Evolutionary conservation across 2,113 vertebrate species (phyloP).

Genomic region (Paraplagusia blochii): DNA sequence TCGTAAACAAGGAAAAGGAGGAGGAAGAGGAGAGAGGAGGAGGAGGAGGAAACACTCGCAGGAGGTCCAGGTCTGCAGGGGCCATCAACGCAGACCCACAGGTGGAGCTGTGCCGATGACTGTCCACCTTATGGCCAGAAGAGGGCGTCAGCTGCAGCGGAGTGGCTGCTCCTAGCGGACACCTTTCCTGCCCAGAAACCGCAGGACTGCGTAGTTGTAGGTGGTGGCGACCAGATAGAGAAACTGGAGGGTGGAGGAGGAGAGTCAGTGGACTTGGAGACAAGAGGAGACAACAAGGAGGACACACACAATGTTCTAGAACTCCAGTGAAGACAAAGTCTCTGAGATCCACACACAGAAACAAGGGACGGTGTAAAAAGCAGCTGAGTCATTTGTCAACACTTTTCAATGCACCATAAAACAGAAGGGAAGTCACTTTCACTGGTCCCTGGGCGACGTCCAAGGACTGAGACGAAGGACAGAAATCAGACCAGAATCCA

Average conservation of each 20-base stretch:
- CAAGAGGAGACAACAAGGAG: too few species aligned
- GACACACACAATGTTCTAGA: too few species aligned
- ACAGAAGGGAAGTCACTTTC: neutral
- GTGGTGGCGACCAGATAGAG: conserved; percentile 90
- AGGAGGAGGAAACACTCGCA: conserved; percentile 31
- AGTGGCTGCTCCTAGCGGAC: conserved; percentile 77
- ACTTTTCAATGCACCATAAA: neutral
- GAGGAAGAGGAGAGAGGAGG: conserved; percentile 4
- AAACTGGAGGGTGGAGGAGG: conserved; percentile 73
- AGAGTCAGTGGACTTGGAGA: neutral
- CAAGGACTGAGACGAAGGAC: neutral
- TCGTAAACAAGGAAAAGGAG: conserved; percentile 29
- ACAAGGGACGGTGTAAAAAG: neutral
- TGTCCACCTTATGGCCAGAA: conserved; percentile 33
- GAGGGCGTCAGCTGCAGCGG: conserved; percentile 9
- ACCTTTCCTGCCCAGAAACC: conserved; percentile 92
- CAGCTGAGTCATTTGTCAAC: neutral
- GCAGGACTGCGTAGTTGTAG: conserved; percentile 96
- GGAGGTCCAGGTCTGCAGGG: conserved; percentile 39
- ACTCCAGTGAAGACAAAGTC: too few species aligned
- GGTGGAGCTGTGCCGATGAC: conserved; percentile 31
- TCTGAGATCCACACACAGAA: too few species aligned
- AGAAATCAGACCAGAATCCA: neutral
- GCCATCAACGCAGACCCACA: conserved; percentile 29
- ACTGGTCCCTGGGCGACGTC: neutral